Evolutionary conservation across 1,140 invertebrate species (phyloP).

Genomic region (Papilio polytes): DNA sequence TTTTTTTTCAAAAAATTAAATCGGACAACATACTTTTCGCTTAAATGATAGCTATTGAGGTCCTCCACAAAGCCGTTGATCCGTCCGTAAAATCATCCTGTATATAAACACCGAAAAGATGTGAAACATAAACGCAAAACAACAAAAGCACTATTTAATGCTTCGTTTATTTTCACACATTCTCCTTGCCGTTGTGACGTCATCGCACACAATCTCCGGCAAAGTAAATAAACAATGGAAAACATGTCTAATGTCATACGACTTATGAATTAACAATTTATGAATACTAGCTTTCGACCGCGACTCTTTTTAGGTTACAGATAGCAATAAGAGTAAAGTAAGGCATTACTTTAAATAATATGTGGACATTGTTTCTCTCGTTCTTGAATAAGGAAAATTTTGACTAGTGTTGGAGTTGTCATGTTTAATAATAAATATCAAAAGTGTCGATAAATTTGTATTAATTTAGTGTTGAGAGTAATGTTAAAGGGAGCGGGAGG

Average conservation of each 20-base stretch:
- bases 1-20: no score
- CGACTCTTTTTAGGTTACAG: background rate
- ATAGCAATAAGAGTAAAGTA: no score
- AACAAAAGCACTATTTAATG: no score
- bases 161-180: background rate
- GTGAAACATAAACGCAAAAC: no score
- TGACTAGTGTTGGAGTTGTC: background rate
- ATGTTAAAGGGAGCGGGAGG: background rate
- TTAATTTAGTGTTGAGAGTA: background rate
- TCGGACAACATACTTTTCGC: no score
- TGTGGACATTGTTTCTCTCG: no score
- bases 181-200: background rate
- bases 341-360: no score
- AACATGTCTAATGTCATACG: conserved; percentile 4
- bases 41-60: no score
- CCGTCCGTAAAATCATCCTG: no score
- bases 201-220: background rate
- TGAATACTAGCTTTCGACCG: background rate
- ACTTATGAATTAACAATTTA: background rate
- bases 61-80: no score
- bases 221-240: background rate
- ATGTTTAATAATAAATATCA: background rate
- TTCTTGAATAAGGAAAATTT: no score
- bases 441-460: background rate
- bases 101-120: no score